Conservation (phyloP, 2,888 invertebrate species). For the Agonopterix heracliana region DNA sequence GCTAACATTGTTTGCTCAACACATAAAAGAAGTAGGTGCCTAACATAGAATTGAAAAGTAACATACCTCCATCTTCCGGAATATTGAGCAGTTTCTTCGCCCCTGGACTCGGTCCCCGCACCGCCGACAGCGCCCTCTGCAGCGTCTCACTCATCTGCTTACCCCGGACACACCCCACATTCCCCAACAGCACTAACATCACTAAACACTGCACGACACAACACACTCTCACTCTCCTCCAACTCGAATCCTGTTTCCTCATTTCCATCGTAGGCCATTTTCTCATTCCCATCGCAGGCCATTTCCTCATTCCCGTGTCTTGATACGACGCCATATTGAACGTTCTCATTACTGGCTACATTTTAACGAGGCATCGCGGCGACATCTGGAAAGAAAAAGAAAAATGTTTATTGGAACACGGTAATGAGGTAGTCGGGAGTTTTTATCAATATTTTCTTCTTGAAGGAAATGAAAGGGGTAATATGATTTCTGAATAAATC, state of each 20-base stretch:
- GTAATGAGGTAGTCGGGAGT: background rate
- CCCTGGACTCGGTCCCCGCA: conserved; percentile 68
- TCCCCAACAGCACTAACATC: conserved; percentile 41
- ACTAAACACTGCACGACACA: conserved; percentile 45
- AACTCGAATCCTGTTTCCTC: conserved; percentile 50
- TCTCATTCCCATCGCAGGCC: conserved; percentile 26
- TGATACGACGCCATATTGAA: background rate
- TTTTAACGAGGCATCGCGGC: background rate
- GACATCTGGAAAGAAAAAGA: conserved; percentile 4
- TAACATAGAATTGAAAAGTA: background rate
- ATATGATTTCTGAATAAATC: no score
- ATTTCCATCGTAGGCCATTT: conserved; percentile 14
- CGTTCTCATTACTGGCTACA: conserved; percentile 1
- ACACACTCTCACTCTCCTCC: conserved; percentile 38
- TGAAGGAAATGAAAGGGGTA: no score
- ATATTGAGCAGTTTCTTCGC: conserved; percentile 73
- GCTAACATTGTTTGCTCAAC: no score
- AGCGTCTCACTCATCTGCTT: conserved; percentile 73
- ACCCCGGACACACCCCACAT: conserved; percentile 32
- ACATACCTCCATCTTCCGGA: conserved; percentile 72
- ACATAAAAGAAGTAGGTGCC: no score
- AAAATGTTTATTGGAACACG: background rate
- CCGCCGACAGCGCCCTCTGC: conserved; percentile 70
- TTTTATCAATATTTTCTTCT: background rate
- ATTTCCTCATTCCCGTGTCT: background rate